Evolutionary conservation across 2,113 vertebrate genomes (phyloP), one percentile per base, ranked within the genome.

Genomic region (Oreocharis arfaki): DNA sequence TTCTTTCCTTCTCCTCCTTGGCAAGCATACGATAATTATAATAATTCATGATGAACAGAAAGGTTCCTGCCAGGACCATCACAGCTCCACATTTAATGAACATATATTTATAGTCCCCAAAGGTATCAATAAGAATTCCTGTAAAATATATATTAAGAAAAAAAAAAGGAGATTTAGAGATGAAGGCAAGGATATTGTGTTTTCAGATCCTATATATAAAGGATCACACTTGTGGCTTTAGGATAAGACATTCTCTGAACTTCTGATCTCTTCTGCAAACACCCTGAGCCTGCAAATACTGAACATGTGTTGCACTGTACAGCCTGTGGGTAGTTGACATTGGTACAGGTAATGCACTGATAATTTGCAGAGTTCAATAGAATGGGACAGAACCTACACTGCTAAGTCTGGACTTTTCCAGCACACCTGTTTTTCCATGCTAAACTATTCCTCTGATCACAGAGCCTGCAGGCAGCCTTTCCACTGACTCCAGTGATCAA

Each of bases 11-110:
- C 73, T 97, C 75, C 67, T 98, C 97, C 60, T 98, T 98, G 42
- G 97, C 97, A 86, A 98, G 93, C 91, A 97, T 92, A 70, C 92
- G 93, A 59, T 99, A 98, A 97, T 98, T 98, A 94, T 98, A 98
- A 81, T 96, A 93, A 97, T 99, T 98, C 98, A 98, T 98, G 78
- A 98, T 68, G 46, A 98, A 98, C 89, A 99, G 97, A 69, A 99
- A 99, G 44, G 97, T 70, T 67, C 98, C 98, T 4, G 98, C 98
- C 37, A 97, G 76, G 79, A 98, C 80, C 92, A 98, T 98, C 91
- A 98, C 98, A 14, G 95, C 65, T n/a, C 98, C 98, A 59, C 98
- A 98, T 97, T 98, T 97, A 87, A 98, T 90, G 97, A 98, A 98
- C 95, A 98, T 97, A 55, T 98, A 98, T 74, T 96, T 98, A 92